Conservation (phyloP, 1,140 invertebrate species). For the Atopsyche davidsoni region DNA sequence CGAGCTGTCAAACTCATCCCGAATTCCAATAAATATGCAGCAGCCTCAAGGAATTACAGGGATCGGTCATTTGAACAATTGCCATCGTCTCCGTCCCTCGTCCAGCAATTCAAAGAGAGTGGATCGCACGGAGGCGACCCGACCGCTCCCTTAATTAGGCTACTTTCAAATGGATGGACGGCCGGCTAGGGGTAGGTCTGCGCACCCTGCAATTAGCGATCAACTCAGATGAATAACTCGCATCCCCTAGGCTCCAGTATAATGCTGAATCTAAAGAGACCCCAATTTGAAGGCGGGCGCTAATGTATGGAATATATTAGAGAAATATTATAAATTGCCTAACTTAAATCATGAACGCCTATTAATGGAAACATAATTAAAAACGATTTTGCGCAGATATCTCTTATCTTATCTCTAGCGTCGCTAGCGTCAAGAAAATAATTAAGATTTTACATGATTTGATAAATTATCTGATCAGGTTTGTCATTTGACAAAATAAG, state of each 20-base stretch:
- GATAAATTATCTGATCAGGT: no score
- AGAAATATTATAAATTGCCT: background rate
- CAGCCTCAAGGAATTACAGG: slow-evolving; percentile 15
- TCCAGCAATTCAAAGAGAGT: background rate
- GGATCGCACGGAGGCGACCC: background rate
- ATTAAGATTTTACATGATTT: no score
- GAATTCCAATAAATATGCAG: slow-evolving; percentile 22
- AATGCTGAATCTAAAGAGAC: slow-evolving; percentile 2
- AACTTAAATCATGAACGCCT: background rate
- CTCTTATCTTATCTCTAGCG: no score
- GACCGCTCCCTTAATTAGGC: slow-evolving; percentile 13
- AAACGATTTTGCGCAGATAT: no score
- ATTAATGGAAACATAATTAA: no score
- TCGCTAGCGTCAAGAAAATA: no score
- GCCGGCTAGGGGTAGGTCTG: slow-evolving; percentile 5
- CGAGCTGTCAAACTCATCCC: slow-evolving; percentile 13
- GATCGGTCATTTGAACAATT: slow-evolving; percentile 29
- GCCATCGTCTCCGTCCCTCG: slow-evolving; percentile 1
- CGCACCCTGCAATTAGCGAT: slow-evolving; percentile 21
- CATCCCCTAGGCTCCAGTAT: no score
- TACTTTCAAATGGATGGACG: slow-evolving; percentile 15
- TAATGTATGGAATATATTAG: background rate
- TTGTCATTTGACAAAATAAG: no score
- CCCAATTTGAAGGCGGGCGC: background rate
- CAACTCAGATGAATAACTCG: slow-evolving; percentile 22